These are phyloP conservation scores for Panonychus citri DNA, from an alignment of 1,140 invertebrate species.

Conservation along the genomic window DNA sequence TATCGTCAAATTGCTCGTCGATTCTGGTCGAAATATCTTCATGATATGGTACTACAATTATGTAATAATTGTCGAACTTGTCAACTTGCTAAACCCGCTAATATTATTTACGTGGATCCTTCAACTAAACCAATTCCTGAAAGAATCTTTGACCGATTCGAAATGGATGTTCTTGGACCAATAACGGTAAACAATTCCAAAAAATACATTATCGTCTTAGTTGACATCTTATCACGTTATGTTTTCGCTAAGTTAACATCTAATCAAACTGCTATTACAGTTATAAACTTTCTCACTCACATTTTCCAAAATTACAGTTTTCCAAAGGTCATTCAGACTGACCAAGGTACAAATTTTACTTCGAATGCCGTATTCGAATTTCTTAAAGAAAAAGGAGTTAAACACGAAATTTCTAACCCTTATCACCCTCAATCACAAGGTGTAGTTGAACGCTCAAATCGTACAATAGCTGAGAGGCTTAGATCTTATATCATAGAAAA, in stretches of 20 bases:
- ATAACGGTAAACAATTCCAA: neutral
- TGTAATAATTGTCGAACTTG: neutral
- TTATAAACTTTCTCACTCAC: neutral
- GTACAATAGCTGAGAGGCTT: neutral
- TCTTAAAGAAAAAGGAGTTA: neutral
- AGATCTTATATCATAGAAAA: neutral
- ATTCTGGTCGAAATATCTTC: neutral
- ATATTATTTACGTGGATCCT: neutral
- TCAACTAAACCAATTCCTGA: neutral
- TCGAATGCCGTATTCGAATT: neutral
- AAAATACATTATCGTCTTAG: neutral
- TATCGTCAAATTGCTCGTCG: neutral
- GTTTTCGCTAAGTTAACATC: neutral
- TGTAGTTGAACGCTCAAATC: neutral
- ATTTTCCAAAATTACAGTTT: neutral
- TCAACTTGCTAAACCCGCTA: neutral
- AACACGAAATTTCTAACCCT: neutral
- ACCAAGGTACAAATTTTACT: neutral
- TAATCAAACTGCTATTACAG: neutral
- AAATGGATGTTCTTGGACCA: neutral
- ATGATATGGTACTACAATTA: neutral
- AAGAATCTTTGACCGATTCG: neutral
- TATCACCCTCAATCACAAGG: neutral
- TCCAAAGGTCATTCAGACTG: neutral
- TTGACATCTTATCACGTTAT: neutral